A percentile compares a stretch with the other conserved stretches of the same genome.
Conservation (phyloP, 2,888 invertebrate species). For the Lepidonotus clava region DNA sequence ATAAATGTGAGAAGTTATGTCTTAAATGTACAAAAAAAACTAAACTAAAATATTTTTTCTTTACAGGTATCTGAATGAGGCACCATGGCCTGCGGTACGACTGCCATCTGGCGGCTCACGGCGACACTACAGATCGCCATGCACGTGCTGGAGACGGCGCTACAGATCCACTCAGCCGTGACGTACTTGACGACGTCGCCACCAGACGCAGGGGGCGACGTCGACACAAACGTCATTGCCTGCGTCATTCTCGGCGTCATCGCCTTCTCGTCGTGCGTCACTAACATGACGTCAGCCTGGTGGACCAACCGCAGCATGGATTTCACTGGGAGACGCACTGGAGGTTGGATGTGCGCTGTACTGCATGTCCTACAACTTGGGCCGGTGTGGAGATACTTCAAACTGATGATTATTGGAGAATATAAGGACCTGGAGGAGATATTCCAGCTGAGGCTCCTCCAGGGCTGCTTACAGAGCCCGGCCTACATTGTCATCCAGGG, state of each 20-base stretch:
- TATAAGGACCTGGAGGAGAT: conserved; percentile 68
- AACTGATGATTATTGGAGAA: conserved; percentile 67
- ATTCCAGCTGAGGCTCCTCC: conserved; percentile 67
- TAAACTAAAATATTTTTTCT: not conserved
- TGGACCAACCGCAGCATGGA: conserved; percentile 67
- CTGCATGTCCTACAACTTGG: conserved; percentile 70
- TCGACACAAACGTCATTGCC: not conserved
- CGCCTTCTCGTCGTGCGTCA: conserved; percentile 53
- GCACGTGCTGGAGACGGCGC: conserved; percentile 24
- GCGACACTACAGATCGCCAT: conserved; percentile 20
- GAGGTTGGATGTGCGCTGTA: conserved; percentile 65
- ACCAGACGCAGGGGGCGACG: not conserved
- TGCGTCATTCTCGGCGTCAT: conserved; percentile 3
- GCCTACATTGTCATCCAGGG: conserved; percentile 66
- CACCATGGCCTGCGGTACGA: conserved; percentile 34
- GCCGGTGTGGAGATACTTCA: conserved; percentile 69
- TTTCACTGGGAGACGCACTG: conserved; percentile 64
- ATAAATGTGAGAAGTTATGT: too few species aligned
- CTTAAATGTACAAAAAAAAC: too few species aligned
- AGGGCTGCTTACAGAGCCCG: conserved; percentile 68
- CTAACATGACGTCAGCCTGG: conserved; percentile 68
- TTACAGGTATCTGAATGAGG: conserved; percentile 5
- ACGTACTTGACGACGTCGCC: not conserved
- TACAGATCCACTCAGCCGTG: conserved; percentile 31
- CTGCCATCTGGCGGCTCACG: conserved; percentile 24